Evolutionary conservation across 1,140 invertebrate genomes (phyloP).

Genomic region (Drosophila subpulchrella): DNA sequence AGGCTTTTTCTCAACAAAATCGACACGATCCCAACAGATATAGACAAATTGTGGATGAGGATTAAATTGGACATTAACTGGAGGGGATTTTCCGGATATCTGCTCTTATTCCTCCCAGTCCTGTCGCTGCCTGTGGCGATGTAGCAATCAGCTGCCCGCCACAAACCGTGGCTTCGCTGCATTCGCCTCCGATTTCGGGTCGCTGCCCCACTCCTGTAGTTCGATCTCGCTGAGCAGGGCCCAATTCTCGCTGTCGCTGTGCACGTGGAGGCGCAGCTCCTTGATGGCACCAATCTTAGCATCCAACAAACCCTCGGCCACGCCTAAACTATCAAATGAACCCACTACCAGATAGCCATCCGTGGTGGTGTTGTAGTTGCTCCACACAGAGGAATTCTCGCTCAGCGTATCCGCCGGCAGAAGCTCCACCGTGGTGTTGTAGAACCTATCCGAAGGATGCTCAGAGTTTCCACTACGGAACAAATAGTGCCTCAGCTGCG

Average conservation of each 20-base stretch:
- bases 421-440: conserved; percentile 95
- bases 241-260: conserved; percentile 94
- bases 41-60: conserved; percentile 42
- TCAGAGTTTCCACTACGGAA: conserved; percentile 97
- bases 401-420: conserved; percentile 86
- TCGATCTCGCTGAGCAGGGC: conserved; percentile 93
- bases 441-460: conserved; percentile 95
- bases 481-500: conserved; percentile 90
- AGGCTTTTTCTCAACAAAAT: neutral
- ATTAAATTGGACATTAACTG: conserved; percentile 8
- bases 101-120: conserved; percentile 20
- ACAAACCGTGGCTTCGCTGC: conserved; percentile 51
- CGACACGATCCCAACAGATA: conserved; percentile 21
- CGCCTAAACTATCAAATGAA: conserved; percentile 91
- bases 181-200: conserved; percentile 53
- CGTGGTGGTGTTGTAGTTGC: conserved; percentile 87
- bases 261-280: conserved; percentile 90
- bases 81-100: neutral
- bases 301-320: conserved; percentile 90
- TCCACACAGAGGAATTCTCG: conserved; percentile 80
- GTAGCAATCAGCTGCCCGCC: conserved; percentile 76
- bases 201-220: conserved; percentile 86
- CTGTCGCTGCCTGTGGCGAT: conserved; percentile 54
- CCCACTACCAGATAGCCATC: conserved; percentile 91
- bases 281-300: conserved; percentile 89